These are phyloP conservation scores for Muntiacus muntjak DNA, from an alignment of 2,113 vertebrate species.

Conservation along the genomic window DNA sequence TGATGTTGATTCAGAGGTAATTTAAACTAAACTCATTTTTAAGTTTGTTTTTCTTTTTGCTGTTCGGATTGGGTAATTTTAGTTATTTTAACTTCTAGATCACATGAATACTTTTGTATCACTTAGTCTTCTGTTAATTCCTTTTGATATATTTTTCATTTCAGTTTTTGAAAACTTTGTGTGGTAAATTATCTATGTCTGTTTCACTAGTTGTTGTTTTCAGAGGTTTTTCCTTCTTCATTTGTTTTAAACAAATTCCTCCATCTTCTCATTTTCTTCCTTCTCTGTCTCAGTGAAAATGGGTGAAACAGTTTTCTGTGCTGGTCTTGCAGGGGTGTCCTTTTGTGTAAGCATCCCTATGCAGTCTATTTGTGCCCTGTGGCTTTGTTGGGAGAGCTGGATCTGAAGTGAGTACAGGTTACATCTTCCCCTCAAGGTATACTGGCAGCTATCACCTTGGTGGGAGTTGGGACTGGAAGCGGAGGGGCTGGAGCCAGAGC, in stretches of 20 bases:
- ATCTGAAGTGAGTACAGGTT: background rate
- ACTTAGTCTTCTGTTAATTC: background rate
- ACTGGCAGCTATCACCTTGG: background rate
- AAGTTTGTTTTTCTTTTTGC: background rate
- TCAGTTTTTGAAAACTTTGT: background rate
- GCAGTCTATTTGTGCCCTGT: background rate
- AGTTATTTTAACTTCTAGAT: background rate
- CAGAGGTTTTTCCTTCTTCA: background rate
- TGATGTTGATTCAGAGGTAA: background rate
- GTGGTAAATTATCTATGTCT: background rate
- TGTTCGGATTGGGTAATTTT: background rate
- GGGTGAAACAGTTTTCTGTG: background rate
- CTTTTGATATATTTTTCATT: background rate
- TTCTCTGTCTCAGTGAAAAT: background rate
- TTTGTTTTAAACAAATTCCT: background rate
- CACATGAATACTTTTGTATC: background rate
- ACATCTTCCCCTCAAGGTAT: background rate
- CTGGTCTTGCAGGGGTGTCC: background rate
- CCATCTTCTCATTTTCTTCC: background rate
- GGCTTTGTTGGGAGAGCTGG: background rate
- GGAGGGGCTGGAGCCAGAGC: background rate
- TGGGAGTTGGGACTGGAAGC: background rate
- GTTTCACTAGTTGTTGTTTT: background rate
- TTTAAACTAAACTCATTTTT: background rate
- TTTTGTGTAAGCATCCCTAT: background rate